Percentiles rank a stretch among this genome's conserved stretches.
Evolutionary conservation across 2,113 vertebrate species (phyloP).

Genomic region (Gobio gobio): DNA sequence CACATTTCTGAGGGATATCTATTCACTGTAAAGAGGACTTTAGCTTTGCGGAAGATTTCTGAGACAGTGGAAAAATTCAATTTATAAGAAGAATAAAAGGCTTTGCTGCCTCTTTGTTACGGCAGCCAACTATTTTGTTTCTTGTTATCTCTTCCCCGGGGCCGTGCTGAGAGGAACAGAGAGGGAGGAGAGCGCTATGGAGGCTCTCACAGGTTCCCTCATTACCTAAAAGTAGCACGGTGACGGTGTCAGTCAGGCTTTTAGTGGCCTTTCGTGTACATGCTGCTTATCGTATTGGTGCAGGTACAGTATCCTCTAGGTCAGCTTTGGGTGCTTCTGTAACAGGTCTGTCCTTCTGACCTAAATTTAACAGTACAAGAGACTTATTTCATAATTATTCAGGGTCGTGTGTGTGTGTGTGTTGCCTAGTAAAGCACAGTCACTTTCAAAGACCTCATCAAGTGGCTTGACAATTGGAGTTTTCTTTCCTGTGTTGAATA

Average conservation of each 20-base stretch:
- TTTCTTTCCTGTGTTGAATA: neutral
- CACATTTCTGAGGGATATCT: conserved; percentile 54
- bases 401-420: neutral
- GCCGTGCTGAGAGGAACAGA: conserved; percentile 36
- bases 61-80: conserved; percentile 45
- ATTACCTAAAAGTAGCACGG: conserved; percentile 39
- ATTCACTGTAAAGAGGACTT: conserved; percentile 54
- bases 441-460: neutral
- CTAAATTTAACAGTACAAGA: neutral
- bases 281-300: conserved; percentile 28
- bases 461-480: neutral
- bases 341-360: neutral
- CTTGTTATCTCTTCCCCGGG: conserved; percentile 50
- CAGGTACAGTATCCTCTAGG: conserved; percentile 14
- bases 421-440: neutral
- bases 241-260: conserved; percentile 47
- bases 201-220: conserved; percentile 18
- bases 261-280: conserved; percentile 12
- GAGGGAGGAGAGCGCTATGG: neutral
- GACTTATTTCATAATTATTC: neutral
- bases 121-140: conserved; percentile 55
- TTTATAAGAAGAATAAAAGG: conserved; percentile 53
- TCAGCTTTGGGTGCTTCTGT: neutral
- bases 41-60: conserved; percentile 49
- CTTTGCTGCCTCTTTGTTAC: conserved; percentile 50